Base-by-base conservation (phyloP, 2,888 invertebrate genomes). In the Hyposoter didymator region DNA sequence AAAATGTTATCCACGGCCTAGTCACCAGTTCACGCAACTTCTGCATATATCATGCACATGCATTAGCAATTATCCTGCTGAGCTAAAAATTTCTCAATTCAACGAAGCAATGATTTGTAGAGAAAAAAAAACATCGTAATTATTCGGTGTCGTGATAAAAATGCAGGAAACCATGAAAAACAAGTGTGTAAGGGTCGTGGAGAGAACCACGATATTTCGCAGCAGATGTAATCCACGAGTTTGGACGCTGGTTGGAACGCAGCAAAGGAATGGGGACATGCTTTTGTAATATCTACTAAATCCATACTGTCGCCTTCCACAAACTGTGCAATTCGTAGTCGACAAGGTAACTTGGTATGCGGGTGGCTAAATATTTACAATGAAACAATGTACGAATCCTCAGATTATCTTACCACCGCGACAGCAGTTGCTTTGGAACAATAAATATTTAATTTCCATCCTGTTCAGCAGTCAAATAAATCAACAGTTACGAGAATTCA, bases 211-310 rank as follows among this genome's bases (percentile, higher is more conserved):
- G 10, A 47, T 32, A 52, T 28, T 64, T 19, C 6, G 32, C 8
- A 66, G 22, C 3, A 47, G 8, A 69, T 43, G 43, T 67, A 22
- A 43, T 19, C 14, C 55, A 22, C 55, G 43, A 72, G 12, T 52
- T 72, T 19, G 35, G 28, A 52, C 52, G 52, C 59, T 73, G 32
- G 49, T 73, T 8, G n/a, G 43, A 49, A 59, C 19, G 3, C 17
- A 59, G 22, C 66, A 22, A 32, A 43, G 39, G 28, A 75, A 39
- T 45, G 72, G 19, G 72, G 47, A 72, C 72, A 76, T 52, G 84
- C 64, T 80, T 80, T 76, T 74, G 81, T 74, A 78, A 74, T 78
- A 84, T 72, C 22, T 32, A 64, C 67, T 82, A 76, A 82, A 84
- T 84, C 74, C 82, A 74, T 62, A 78, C 67, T 78, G 74, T 78